Base-by-base conservation (phyloP, 1,140 invertebrate species). In the Ectropis grisescens region DNA sequence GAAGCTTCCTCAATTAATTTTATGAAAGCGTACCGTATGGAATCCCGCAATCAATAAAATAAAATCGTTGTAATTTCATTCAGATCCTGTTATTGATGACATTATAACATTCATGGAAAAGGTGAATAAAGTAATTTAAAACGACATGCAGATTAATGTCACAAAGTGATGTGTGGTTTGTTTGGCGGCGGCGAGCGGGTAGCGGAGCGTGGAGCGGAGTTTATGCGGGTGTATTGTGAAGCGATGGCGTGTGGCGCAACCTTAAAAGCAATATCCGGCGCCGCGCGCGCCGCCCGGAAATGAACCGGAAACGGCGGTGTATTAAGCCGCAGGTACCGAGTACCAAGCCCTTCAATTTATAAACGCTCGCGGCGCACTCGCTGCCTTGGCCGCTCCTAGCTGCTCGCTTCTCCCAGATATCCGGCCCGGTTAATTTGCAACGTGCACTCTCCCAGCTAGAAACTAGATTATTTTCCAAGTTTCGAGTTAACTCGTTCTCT, bases 251-350 rank as follows among this genome's bases (percentile, higher is more conserved):
- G 75, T 59, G 60, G 65, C 65, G 51, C 70, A 76, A 71, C 78
- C 82, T 82, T 82, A 79, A 82, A 83, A 81, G 79, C 82, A 83
- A 83, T 83, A 83, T 83, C 82, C 79, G 82, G 74, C 65, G 58
- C 51, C 59, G 65, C 58, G 69, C 71, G 71, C 65, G 64, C 59
- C 62, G 69, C 45, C 68, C 70, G 82, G 82, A 83, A 83, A 83
- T 83, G 82, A 83, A 83, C 66, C 79, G 79, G 81, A 83, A 82
- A 82, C 79, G 64, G 74, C 70, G 75, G 76, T 76, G 76, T 83
- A 83, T 83, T 83, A 83, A 82, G 79, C 76, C 61, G 69, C 74
- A 81, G 75, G 75, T 81, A 81, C 58, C 58, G n/a, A n/a, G n/a
- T n/a, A n/a, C n/a, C n/a, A n/a, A 65, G 67, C 70, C 72, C 76